Conservation (phyloP, 1,140 invertebrate species). For the Orius laevigatus region DNA sequence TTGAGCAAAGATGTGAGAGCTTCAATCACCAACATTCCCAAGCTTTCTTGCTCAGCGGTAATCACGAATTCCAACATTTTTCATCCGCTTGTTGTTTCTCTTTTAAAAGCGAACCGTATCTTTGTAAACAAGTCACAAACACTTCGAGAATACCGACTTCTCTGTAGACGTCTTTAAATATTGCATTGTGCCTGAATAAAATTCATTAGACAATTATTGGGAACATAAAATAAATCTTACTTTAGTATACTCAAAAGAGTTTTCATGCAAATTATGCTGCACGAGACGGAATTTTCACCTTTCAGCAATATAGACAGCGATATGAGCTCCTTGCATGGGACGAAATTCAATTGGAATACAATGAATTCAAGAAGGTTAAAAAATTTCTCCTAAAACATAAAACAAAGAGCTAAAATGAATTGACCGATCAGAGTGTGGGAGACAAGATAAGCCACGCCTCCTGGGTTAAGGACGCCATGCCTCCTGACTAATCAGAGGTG, state of each 20-base stretch:
- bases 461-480: too few species aligned
- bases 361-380: constrained; percentile 92
- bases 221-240: constrained; percentile 28
- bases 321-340: constrained; percentile 96
- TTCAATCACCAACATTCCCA: constrained; percentile 76
- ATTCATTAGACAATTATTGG: neutral
- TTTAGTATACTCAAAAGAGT: constrained; percentile 74
- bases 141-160: constrained; percentile 97
- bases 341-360: constrained; percentile 93
- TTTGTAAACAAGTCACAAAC: constrained; percentile 80
- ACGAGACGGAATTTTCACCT: constrained; percentile 53
- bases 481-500: too few species aligned
- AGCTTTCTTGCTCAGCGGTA: constrained; percentile 48
- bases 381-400: constrained; percentile 71
- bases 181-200: constrained; percentile 55
- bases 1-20: constrained; percentile 62
- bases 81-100: constrained; percentile 16
- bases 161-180: constrained; percentile 95
- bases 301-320: constrained; percentile 86
- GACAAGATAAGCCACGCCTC: too few species aligned
- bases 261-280: constrained; percentile 76
- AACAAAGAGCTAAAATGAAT: neutral
- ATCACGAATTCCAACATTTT: constrained; percentile 32
- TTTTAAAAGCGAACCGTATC: constrained; percentile 46
- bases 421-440: too few species aligned